These are phyloP conservation scores for Enteromius mattozi DNA, from an alignment of 2,797 vertebrate species.

Conservation along the genomic window DNA sequence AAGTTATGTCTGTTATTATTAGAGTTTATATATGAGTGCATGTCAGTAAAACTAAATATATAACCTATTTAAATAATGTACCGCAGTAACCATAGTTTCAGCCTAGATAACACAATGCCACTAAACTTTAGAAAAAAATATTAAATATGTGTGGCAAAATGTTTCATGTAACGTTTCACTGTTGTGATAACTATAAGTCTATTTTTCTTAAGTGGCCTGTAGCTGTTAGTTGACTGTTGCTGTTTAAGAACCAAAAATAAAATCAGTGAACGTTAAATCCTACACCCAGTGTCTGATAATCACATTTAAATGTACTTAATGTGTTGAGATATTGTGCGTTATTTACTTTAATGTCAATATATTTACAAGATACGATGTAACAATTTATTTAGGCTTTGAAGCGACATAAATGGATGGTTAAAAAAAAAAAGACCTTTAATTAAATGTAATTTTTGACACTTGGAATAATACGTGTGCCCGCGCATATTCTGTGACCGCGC, in stretches of 20 bases:
- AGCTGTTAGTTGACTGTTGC: not conserved
- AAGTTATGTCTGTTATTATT: not conserved
- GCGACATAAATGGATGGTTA: not conserved
- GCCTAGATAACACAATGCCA: not conserved
- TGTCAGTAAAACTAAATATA: not conserved
- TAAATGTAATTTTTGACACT: not conserved
- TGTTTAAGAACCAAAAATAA: not conserved
- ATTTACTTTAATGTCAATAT: too few species aligned
- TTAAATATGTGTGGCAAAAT: not conserved
- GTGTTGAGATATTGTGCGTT: not conserved
- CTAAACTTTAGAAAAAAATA: not conserved
- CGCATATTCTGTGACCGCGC: conserved; percentile 65
- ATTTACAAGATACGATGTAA: not conserved
- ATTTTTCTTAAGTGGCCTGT: not conserved
- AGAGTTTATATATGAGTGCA: not conserved
- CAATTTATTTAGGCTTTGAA: not conserved
- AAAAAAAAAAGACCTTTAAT: not conserved
- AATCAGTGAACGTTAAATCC: not conserved
- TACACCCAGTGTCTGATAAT: not conserved
- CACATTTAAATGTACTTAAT: not conserved
- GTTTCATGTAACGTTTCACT: not conserved
- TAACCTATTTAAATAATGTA: not conserved
- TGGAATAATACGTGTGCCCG: not conserved
- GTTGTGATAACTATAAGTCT: not conserved
- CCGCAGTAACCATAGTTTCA: not conserved